Base-by-base conservation (phyloP, 1,140 invertebrate genomes). In the Drosophila orosa region DNA sequence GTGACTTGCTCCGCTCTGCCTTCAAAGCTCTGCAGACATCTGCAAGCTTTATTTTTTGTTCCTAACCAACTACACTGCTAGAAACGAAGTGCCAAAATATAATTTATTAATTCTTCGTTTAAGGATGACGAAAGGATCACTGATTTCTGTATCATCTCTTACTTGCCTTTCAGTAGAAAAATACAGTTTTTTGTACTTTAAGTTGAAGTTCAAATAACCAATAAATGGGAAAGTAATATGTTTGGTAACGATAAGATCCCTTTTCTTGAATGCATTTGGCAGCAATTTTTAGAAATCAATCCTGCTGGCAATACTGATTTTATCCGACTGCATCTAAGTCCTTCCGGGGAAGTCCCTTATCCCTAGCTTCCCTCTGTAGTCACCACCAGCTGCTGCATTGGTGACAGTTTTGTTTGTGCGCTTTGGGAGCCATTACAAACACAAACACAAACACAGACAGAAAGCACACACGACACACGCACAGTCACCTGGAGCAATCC, bases 381-480 rank as follows among this genome's bases (percentile, higher is more conserved):
- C 35, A 29, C 19, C 25, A 8, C 17, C 60, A 39, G 45, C 42
- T 63, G 59, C 39, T 47, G 31, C 42, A 29, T 35, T 65, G 74
- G 71, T 86, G 82, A 82, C 82, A 86, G 78, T 75, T 71, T 78
- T 86, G 74, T 78, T 86, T 78, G 74, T 75, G 61, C 65, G 69
- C 82, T 75, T 61, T 74, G 82, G 82, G 74, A 86, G 74, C 74
- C 78, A 86, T 86, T 81, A 82, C 74, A 71, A 42, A 74, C 77
- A 63, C 63, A 80, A 58, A 71, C 74, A 72, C 29, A 63, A 42
- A 50, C 37, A 56, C 42, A 50, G 19, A 55, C 50, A 58, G 17
- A 47, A 12, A 40, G 31, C 39, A 58, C 44, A 66, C 15, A 66
- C 15, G 33, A 50, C 33, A 33, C 42, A 19, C 63, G 25, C 31